phyloP scores from a whole-genome alignment of 23 tunicate genomes.

The Trididemnum miniatum region DNA sequence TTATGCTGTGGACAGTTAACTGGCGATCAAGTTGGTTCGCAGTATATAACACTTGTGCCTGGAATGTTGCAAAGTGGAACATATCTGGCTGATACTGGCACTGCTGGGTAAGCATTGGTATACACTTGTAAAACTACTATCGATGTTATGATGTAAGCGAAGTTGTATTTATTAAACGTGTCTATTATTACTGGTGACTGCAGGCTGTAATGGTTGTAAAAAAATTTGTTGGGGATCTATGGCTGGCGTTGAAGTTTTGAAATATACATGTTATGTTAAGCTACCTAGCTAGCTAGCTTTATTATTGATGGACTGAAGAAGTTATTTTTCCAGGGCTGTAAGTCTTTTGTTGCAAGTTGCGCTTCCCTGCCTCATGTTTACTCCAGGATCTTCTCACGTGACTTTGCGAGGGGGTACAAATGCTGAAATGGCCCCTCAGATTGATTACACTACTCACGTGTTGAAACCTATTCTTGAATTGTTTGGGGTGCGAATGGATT shows the following conservation, averaged over 20 bases:
- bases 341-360: constrained; percentile 78
- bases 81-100: constrained; percentile 80
- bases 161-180: too few relatives aligned
- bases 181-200: too few relatives aligned
- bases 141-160: too few relatives aligned
- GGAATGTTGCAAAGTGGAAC: constrained; percentile 83
- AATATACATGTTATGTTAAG: too few relatives aligned
- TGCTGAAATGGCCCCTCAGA: constrained; percentile 88
- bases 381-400: constrained; percentile 75
- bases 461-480: constrained; percentile 66
- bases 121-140: too few relatives aligned
- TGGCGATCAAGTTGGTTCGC: constrained; percentile 83
- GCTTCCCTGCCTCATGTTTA: constrained; percentile 85
- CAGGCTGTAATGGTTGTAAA: too few relatives aligned
- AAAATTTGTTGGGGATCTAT: too few relatives aligned
- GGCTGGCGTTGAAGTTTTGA: too few relatives aligned
- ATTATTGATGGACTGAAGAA: too few relatives aligned
- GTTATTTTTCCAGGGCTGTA: constrained; percentile 57
- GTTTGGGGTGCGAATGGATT: constrained; percentile 85
- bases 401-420: constrained; percentile 87
- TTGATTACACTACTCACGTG: constrained; percentile 78
- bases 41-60: constrained; percentile 66
- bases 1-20: constrained; percentile 65
- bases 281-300: too few relatives aligned
- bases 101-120: constrained; percentile 66